Evolutionary conservation across 2,113 vertebrate genomes (phyloP), one percentile per base, ranked within the genome.

Genomic region (Carettochelys insculpta): DNA sequence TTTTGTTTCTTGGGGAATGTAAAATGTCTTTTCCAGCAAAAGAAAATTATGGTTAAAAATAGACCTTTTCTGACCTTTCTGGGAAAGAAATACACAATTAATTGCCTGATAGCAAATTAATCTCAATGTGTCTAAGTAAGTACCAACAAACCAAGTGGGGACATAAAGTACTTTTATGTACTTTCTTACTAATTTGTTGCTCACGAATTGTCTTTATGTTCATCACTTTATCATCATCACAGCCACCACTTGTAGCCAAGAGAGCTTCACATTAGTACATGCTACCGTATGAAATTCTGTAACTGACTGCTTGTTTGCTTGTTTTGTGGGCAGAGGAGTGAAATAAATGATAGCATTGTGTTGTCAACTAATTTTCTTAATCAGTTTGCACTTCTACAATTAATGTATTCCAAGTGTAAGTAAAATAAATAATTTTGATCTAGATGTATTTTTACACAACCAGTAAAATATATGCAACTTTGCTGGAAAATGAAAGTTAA

Each of bases 161-260:
- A 90, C 85, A 92, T 27, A 78, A 54, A 75, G 79, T 90, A 83
- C 94, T 95, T 93, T 85, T 80, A 73, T 79, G 50, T 79, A n/a
- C n/a, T 79, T 79, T 38, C 77, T 58, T 71, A 76, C 79, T 94
- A 92, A 95, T 78, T 68, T 85, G 77, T 86, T 92, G 11, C 54
- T 95, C 65, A 92, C 83, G 90, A 93, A 41, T 93, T 52, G 82
- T 95, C 91, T 95, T 95, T 93, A 94, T 93, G 82, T 81, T 96
- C 84, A 73, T 85, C 90, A 77, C 43, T 95, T 22, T 88, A 85
- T 71, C 77, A 34, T 92, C n/a, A 56, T 87, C 85, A 58, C 45
- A 92, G 83, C 13, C 31, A 83, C 86, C 82, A 93, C 88, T 87
- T 94, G 88, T 85, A 95, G 73, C 84, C 86, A 85, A 88, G 77